Evolutionary conservation across 2,888 invertebrate genomes (phyloP).

Genomic region (Disparrhopalites patrizii): DNA sequence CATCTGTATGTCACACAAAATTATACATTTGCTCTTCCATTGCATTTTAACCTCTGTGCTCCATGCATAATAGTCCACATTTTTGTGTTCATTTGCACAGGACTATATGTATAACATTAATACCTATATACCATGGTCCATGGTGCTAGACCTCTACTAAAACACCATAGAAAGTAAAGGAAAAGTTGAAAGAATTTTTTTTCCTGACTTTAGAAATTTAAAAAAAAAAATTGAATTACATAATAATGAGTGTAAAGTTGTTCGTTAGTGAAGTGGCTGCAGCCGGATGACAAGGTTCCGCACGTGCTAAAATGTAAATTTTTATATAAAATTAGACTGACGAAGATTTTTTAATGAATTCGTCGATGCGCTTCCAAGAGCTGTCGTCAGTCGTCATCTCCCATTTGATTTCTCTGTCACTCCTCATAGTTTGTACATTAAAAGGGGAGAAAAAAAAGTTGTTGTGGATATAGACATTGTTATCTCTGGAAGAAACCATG

Average conservation of each 20-base stretch:
- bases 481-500: no score
- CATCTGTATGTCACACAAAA: constrained; percentile 4
- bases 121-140: no score
- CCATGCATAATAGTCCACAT: no score
- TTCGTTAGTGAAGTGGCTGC: constrained; percentile 22
- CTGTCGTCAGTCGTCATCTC: constrained; percentile 17
- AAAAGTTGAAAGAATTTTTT: background rate
- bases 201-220: background rate
- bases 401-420: background rate
- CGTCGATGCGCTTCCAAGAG: constrained; percentile 22
- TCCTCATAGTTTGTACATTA: background rate
- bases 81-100: no score
- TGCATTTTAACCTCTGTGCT: no score
- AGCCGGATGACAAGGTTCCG: constrained; percentile 23
- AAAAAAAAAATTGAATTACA: constrained; percentile 18
- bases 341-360: constrained; percentile 15
- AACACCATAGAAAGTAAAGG: no score
- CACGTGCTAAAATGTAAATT: constrained; percentile 22
- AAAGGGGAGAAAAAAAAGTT: background rate
- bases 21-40: no score
- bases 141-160: no score
- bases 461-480: no score
- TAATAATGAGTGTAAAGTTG: constrained; percentile 18
- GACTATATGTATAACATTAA: no score
- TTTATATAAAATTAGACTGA: background rate